These are phyloP conservation scores for Caenorhabditis afra DNA, from an alignment of 2,888 invertebrate genomes.

Conservation along the genomic window DNA sequence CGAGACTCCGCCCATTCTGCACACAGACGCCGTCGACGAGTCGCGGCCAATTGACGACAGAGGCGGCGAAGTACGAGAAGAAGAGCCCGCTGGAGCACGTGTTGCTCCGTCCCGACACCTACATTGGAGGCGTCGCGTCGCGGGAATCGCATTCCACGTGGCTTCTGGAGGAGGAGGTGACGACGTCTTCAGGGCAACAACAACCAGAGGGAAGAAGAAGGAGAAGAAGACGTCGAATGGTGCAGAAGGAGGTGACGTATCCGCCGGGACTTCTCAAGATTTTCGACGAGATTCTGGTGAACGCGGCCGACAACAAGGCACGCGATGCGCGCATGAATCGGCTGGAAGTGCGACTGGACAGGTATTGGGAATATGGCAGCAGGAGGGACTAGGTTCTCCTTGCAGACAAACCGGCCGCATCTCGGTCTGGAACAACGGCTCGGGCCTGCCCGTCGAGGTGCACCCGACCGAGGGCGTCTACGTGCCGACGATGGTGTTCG, in stretches of 20 bases:
- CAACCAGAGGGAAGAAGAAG: too few species aligned
- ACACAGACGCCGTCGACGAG: not conserved
- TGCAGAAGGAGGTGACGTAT: slow-evolving; percentile 32
- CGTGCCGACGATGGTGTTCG: slow-evolving; percentile 98
- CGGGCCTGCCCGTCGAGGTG: slow-evolving; percentile 62
- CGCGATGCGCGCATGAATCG: slow-evolving; percentile 65
- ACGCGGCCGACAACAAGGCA: slow-evolving; percentile 82
- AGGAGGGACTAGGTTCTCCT: not conserved
- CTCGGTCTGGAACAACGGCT: slow-evolving; percentile 84
- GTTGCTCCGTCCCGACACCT: slow-evolving; percentile 95
- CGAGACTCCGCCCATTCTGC: slow-evolving; percentile 11
- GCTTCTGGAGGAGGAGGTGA: slow-evolving; percentile 10
- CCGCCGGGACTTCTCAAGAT: slow-evolving; percentile 84
- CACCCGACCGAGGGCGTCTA: slow-evolving; percentile 86
- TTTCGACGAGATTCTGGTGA: slow-evolving; percentile 97
- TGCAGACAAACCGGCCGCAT: slow-evolving; percentile 40
- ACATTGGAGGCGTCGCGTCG: slow-evolving; percentile 87
- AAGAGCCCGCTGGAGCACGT: slow-evolving; percentile 87
- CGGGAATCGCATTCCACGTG: slow-evolving; percentile 54
- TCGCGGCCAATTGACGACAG: slow-evolving; percentile 14
- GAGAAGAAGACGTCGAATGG: slow-evolving; percentile 23
- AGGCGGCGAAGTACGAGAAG: slow-evolving; percentile 59
- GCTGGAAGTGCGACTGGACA: slow-evolving; percentile 85
- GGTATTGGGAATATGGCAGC: too few species aligned
- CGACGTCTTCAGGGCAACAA: too few species aligned